Evolutionary conservation across 1,140 invertebrate species (phyloP).

Genomic region (Drosophila quadrilineata): DNA sequence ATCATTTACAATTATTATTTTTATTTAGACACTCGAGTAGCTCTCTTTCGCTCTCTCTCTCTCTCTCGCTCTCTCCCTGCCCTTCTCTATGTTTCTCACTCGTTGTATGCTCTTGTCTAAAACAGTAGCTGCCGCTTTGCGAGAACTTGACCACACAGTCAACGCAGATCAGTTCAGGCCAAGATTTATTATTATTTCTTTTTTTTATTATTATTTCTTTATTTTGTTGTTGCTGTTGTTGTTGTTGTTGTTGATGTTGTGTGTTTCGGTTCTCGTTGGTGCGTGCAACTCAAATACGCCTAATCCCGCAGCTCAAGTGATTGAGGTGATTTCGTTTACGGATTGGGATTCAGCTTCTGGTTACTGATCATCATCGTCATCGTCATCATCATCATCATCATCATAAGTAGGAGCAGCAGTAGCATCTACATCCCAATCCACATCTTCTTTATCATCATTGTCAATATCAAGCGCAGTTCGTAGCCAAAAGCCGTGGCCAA

Average conservation of each 20-base stretch:
- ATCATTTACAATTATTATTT: constrained; percentile 80
- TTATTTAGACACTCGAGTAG: constrained; percentile 73
- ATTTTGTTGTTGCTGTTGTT: too few relatives aligned
- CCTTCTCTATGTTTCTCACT: too few relatives aligned
- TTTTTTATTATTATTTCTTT: too few relatives aligned
- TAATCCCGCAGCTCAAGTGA: constrained; percentile 80
- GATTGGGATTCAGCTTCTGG: constrained; percentile 38
- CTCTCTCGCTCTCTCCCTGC: background rate
- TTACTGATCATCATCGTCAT: constrained; percentile 1
- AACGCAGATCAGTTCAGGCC: constrained; percentile 3
- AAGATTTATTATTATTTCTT: too few relatives aligned
- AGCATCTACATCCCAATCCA: too few relatives aligned
- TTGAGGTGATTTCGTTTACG: constrained; percentile 75
- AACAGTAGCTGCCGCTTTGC: constrained; percentile 55
- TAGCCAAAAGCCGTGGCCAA: constrained; percentile 32
- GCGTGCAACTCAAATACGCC: constrained; percentile 79
- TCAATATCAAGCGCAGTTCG: constrained; percentile 14
- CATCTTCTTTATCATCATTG: constrained; percentile 15
- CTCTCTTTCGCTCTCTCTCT: background rate
- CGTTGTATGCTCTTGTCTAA: constrained; percentile 34
- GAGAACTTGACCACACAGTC: constrained; percentile 33
- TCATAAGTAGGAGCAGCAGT: too few relatives aligned
- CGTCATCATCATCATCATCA: constrained; percentile 5
- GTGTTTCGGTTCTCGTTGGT: constrained; percentile 51
- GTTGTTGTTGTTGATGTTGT: too few relatives aligned